Evolutionary conservation across 2,888 invertebrate genomes (phyloP), one percentile per base, ranked within the genome.

Genomic region (Palloptera scutellata): DNA sequence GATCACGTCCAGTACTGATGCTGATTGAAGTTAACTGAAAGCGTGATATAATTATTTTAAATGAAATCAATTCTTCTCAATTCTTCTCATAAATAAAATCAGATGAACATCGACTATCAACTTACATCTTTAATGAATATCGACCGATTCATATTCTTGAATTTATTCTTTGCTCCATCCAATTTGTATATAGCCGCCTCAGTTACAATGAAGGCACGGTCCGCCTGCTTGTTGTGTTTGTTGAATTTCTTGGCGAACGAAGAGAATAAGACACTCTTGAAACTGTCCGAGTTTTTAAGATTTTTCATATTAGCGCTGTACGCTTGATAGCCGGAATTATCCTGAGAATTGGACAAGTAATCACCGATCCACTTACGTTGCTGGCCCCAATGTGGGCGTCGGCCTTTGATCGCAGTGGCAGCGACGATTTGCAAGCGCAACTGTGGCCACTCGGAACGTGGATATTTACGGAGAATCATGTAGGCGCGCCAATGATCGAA

Each of bases 181-280:
- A 98, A 86, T 82, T 97, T 97, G 86, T 92, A 96, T 74, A 98
- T 89, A 43, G 89, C 90, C 20, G 88, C 87, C 74, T 96, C 96
- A 0, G 97, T 96, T 71, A 98, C 86, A 42, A 96, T 88, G 72
- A 98, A 86, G n/a, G 94, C 95, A 66, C 98, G 88, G 82, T 96
- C 95, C 0, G 96, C 93, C 80, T 90, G 88, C 84, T 94, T 94
- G 86, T 92, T 92, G 86, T 88, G 89, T 30, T 76, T 78, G 70
- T 85, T 85, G 73, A 82, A 84, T 67, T 86, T 85, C 70, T 82
- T 84, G 8, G 75, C 81, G 65, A 85, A 85, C 42, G 81, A 77
- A 2, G 85, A 86, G 76, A 85, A 88, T 48, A 87, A 73, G 53
- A 87, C 85, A 57, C 84, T 82, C 63, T 86, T 86, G 79, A 92